Evolutionary conservation across 2,113 vertebrate species (phyloP), one percentile per base, ranked within the genome.

Genomic region (Limnothrissa miodon): DNA sequence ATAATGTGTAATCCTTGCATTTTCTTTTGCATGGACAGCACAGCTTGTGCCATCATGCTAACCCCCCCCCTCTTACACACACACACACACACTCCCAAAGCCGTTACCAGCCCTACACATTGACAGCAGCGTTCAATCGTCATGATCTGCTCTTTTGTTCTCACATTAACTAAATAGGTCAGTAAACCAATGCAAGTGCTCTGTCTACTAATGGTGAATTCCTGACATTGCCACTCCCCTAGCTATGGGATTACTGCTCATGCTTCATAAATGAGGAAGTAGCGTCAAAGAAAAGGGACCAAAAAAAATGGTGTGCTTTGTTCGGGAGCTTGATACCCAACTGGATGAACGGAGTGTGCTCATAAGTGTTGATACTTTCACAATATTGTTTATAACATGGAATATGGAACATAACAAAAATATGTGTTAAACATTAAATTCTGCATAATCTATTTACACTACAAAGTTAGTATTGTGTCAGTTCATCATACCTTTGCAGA

Each of bases 401-500:
- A 42, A 42, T 42, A n/a, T n/a, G n/a, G n/a, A n/a, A n/a, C n/a
- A n/a, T n/a, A n/a, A 79, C 17, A 80, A 59, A 4, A 13, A 39
- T 45, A 59, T 0, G 39, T 5, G 2, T 19, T 4, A 23, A 11
- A 19, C 42, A 11, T 13, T 39, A 7, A 45, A 36, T 25, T 81
- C 29, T 51, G 46, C 17, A 15, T 17, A 2, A 53, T 17, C 15
- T 1, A 53, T 53, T 53, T 53, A 53, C 15, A 11, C 48, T 53
- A 3, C 59, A 29, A 8, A 1, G 33, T 66, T 33, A 66, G 25
- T 33, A 13, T 29, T 56, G 25, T 66, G 59, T 66, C 13, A 10
- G 29, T 21, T 39, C 46, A 17, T 39, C 19, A 23, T 91, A 96
- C 96, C 96, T 92, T 93, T 96, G 92, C 94, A 95, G 86, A 96